Percentiles rank a stretch among this genome's conserved stretches.
These are phyloP conservation scores for Myotis vivesi DNA, from an alignment of 2,797 vertebrate genomes.

Conservation along the genomic window DNA sequence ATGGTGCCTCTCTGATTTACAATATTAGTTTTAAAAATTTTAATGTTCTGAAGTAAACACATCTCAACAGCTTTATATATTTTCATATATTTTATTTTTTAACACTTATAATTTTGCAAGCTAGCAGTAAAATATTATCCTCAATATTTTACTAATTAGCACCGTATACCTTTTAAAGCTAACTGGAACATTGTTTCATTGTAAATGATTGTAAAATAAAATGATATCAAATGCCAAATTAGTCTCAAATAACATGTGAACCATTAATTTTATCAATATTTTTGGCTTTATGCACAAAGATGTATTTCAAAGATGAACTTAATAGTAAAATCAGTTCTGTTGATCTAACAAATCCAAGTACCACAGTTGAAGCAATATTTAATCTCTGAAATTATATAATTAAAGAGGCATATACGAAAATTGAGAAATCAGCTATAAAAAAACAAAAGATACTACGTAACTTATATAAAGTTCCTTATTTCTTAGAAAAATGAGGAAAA, in stretches of 20 bases:
- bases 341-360: constrained; percentile 64
- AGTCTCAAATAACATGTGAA: constrained; percentile 77
- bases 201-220: constrained; percentile 79
- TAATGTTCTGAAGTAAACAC: constrained; percentile 79
- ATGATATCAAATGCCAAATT: constrained; percentile 73
- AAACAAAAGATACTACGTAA: constrained; percentile 67
- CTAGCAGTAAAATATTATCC: constrained; percentile 73
- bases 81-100: constrained; percentile 78
- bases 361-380: constrained; percentile 63
- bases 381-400: constrained; percentile 49
- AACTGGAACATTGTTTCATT: constrained; percentile 76
- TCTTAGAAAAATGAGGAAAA: constrained; percentile 74
- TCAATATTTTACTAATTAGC: constrained; percentile 80
- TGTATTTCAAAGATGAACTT: constrained; percentile 61
- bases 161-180: constrained; percentile 76
- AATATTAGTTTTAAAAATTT: constrained; percentile 66
- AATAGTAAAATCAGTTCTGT: constrained; percentile 38
- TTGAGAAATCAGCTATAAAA: constrained; percentile 58
- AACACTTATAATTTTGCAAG: constrained; percentile 78
- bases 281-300: constrained; percentile 63
- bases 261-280: constrained; percentile 55
- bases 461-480: constrained; percentile 78
- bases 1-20: constrained; percentile 74
- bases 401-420: constrained; percentile 59
- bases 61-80: constrained; percentile 80